Evolutionary conservation across 2,797 vertebrate genomes (phyloP), one percentile per base, ranked within the genome.

Genomic region (Sorex maritimensis): DNA sequence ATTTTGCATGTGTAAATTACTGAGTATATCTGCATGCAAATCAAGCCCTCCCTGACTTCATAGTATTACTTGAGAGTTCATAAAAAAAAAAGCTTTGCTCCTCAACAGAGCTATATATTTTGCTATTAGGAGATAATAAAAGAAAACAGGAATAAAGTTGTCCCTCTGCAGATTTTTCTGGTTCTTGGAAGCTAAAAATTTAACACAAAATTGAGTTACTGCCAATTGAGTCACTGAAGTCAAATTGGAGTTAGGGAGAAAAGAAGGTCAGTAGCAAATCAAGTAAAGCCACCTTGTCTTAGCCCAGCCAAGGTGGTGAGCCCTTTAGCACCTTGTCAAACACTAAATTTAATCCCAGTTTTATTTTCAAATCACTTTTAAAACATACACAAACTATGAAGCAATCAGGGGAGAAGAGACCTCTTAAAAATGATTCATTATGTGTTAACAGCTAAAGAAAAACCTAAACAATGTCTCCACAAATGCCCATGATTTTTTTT

Each of bases 381-480:
- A 4, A 67, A 93, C 95, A 94, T 86, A 79, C 72, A 92, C 92
- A 92, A 77, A 93, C 95, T 90, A 88, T 93, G 90, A 79, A 92
- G 88, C 71, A 52, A 93, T 79, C n/a, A 44, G 41, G 41, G 67
- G 88, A 77, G 65, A 15, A 90, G 69, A 85, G 72, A 41, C 90
- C 75, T 63, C 84, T 93, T 93, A 85, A 97, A 97, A 97, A 92
- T 63, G 41, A 95, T 98, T 98, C 97, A 97, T 94, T 81, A 88
- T 8, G 92, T 97, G 95, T 97, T 98, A 97, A 97, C 95, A 97
- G 96, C 97, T 95, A 94, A 92, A 97, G 96, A 97, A 98, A 97
- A 97, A 96, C 88, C 92, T 95, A 89, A 97, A 96, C 97, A 97
- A 97, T 91, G 82, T 96, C 92, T 94, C 95, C 89, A 90, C 96